Percentiles rank a stretch among this genome's conserved stretches.
phyloP scores from a whole-genome alignment of 2,888 invertebrate species.

The Phortica magna region DNA sequence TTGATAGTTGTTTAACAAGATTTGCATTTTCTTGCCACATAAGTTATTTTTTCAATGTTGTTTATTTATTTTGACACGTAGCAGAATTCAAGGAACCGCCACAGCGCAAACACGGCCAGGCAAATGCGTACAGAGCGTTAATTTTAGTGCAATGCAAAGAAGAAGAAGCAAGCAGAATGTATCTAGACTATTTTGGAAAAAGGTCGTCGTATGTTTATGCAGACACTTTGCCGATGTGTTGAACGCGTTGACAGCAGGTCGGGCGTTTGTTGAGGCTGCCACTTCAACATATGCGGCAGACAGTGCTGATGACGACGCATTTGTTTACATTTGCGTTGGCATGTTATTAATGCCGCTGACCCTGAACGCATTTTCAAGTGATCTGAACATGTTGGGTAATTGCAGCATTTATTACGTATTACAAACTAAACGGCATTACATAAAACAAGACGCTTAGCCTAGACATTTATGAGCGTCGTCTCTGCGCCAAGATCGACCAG shows the following conservation, averaged over 20 bases:
- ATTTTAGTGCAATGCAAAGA: not conserved
- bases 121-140: conserved; percentile 35
- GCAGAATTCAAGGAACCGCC: not conserved
- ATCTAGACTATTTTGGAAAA: conserved; percentile 44
- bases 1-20: conserved; percentile 22
- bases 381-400: conserved; percentile 31
- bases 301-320: conserved; percentile 29
- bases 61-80: conserved; percentile 65
- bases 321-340: conserved; percentile 37
- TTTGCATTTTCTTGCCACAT: conserved; percentile 38
- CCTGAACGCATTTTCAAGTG: conserved; percentile 70
- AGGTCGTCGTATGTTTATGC: conserved; percentile 46
- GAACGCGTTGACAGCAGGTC: conserved; percentile 60
- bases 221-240: conserved; percentile 66
- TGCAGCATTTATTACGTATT: conserved; percentile 16
- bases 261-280: conserved; percentile 21
- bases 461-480: conserved; percentile 43
- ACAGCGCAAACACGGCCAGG: no score
- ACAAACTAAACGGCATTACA: not conserved
- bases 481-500: conserved; percentile 52
- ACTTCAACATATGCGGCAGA: conserved; percentile 55
- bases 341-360: conserved; percentile 65
- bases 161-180: conserved; percentile 3
- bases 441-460: not conserved
- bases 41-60: conserved; percentile 51